phyloP scores from a whole-genome alignment of 2,888 invertebrate genomes.

The Cephonodes hylas region DNA sequence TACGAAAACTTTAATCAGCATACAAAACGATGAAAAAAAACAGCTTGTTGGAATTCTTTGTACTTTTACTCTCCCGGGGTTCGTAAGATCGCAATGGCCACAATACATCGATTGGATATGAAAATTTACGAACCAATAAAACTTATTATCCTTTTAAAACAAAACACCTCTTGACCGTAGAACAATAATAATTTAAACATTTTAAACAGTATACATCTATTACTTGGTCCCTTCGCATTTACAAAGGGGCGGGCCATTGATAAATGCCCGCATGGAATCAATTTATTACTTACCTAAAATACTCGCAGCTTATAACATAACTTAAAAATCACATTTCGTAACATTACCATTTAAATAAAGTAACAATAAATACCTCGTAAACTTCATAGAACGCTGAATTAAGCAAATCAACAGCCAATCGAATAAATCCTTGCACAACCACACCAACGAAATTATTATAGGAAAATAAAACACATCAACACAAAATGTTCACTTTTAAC shows the following conservation, averaged over 20 bases:
- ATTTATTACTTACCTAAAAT: constrained; percentile 14
- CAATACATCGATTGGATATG: not conserved
- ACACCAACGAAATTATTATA: constrained; percentile 60
- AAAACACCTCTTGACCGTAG: not conserved
- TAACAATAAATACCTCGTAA: constrained; percentile 47
- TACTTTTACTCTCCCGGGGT: not conserved
- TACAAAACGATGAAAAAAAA: not conserved
- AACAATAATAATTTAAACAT: not conserved
- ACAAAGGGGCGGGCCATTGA: constrained; percentile 37
- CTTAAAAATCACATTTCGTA: not conserved
- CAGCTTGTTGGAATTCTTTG: not conserved
- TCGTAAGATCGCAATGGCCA: not conserved
- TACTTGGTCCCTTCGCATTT: constrained; percentile 32
- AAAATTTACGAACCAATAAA: not conserved
- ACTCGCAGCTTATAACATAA: constrained; percentile 35
- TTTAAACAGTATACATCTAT: not conserved
- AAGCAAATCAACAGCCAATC: constrained; percentile 44
- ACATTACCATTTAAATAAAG: constrained; percentile 14
- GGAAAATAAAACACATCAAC: constrained; percentile 62
- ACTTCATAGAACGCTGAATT: constrained; percentile 36
- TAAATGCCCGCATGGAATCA: constrained; percentile 19
- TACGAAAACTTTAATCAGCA: not conserved
- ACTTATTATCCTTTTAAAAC: not conserved
- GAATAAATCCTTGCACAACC: constrained; percentile 72
- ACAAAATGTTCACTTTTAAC: constrained; percentile 52